Percentiles rank a stretch among this genome's conserved stretches.
phyloP scores from a whole-genome alignment of 1,140 invertebrate genomes.

The Ditylenchus dipsaci region DNA sequence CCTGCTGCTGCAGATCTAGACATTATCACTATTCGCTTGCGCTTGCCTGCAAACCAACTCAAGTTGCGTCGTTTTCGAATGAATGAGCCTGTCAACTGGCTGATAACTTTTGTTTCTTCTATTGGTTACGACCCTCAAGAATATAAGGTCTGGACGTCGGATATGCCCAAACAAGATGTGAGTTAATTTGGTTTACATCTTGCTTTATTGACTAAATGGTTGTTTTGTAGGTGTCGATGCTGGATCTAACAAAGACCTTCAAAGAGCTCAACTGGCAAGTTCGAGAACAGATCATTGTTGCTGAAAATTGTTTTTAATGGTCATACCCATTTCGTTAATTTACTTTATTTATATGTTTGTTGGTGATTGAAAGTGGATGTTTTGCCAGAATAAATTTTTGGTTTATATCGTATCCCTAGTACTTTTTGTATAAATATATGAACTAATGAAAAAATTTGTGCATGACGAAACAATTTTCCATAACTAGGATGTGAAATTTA shows the following conservation, averaged over 20 bases:
- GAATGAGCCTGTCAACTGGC: constrained; percentile 18
- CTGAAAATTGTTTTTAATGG: too few species aligned
- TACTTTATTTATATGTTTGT: too few species aligned
- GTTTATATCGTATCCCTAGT: too few species aligned
- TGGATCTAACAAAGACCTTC: constrained; percentile 37
- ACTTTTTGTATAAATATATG: too few species aligned
- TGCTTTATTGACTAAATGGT: not conserved
- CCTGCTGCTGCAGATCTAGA: not conserved
- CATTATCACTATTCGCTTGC: not conserved
- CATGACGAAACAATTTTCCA: too few species aligned
- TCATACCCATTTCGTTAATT: too few species aligned
- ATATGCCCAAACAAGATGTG: constrained; percentile 36
- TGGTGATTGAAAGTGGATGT: too few species aligned
- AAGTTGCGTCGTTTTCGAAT: too few species aligned
- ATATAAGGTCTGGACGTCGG: constrained; percentile 41
- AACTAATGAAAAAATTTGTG: too few species aligned
- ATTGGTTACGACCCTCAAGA: constrained; percentile 21
- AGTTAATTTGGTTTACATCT: too few species aligned
- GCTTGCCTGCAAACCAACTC: constrained; percentile 15
- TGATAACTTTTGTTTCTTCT: constrained; percentile 33
- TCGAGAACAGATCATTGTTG: constrained; percentile 31
- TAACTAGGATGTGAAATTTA: too few species aligned
- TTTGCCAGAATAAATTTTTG: too few species aligned
- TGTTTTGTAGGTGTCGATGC: constrained; percentile 14
- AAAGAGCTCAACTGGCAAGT: constrained; percentile 30